A percentile compares a stretch with the other conserved stretches of the same genome.
Conservation (phyloP, 1,140 invertebrate genomes). For the Harpegnathos saltator region DNA sequence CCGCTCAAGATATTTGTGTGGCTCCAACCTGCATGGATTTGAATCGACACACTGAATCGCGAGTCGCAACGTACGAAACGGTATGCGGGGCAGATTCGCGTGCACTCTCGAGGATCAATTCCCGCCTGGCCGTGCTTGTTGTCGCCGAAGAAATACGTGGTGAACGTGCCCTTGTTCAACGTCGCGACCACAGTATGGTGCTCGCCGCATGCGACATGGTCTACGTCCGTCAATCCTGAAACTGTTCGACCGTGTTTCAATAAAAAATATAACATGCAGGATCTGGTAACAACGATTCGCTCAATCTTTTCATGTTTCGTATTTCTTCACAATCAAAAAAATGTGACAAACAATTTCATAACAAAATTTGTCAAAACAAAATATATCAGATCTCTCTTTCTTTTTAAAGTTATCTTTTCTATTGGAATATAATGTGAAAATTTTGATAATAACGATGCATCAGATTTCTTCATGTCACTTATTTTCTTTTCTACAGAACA, state of each 20-base stretch:
- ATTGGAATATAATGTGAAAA: too few species aligned
- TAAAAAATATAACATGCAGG: background rate
- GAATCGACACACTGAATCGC: constrained; percentile 17
- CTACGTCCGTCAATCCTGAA: constrained; percentile 85
- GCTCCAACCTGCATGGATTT: constrained; percentile 90
- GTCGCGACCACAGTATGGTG: constrained; percentile 89
- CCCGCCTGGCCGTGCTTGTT: constrained; percentile 91
- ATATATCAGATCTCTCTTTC: too few species aligned
- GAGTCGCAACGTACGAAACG: background rate
- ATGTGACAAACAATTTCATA: too few species aligned
- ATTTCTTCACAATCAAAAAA: too few species aligned
- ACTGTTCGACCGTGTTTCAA: constrained; percentile 79
- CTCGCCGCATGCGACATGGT: constrained; percentile 90
- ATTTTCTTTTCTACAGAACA: constrained; percentile 8
- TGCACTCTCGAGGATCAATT: constrained; percentile 78
- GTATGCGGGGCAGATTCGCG: too few species aligned
- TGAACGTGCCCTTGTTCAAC: constrained; percentile 80
- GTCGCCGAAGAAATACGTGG: constrained; percentile 90
- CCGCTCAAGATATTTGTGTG: constrained; percentile 89
- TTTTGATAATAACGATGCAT: too few species aligned
- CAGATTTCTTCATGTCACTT: background rate
- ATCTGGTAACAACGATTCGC: too few species aligned
- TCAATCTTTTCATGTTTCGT: too few species aligned
- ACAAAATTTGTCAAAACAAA: too few species aligned
- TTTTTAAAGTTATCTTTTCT: too few species aligned